Percentiles rank a stretch among this genome's conserved stretches.
phyloP scores from a whole-genome alignment of 2,797 vertebrate genomes.

The Clarias laeviceps region DNA sequence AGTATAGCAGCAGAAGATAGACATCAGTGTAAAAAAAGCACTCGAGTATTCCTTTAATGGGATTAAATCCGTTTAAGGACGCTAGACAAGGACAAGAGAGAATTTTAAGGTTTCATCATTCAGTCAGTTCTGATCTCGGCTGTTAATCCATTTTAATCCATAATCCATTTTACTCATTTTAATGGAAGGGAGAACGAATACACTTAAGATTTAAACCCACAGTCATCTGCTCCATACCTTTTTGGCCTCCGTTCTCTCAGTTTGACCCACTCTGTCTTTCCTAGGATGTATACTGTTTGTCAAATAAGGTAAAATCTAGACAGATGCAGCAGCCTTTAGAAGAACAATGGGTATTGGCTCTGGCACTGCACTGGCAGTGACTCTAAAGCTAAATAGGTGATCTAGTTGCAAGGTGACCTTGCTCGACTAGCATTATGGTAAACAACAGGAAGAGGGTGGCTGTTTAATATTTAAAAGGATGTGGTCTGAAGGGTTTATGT shows the following conservation, averaged over 20 bases:
- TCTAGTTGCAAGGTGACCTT: constrained; percentile 23
- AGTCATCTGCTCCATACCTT: neutral
- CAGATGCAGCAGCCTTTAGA: neutral
- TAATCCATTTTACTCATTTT: constrained; percentile 18
- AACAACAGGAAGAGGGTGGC: constrained; percentile 20
- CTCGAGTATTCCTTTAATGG: constrained; percentile 5
- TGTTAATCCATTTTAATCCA: constrained; percentile 24
- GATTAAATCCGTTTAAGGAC: constrained; percentile 24
- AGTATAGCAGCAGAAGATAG: neutral
- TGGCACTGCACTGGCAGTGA: constrained; percentile 5
- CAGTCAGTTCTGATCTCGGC: neutral
- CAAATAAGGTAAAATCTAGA: neutral
- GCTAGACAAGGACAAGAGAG: neutral
- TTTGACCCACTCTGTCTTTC: neutral
- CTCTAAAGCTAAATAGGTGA: constrained; percentile 9
- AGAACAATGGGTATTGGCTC: constrained; percentile 2
- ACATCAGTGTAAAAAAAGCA: neutral
- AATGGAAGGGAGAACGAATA: neutral
- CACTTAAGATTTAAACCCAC: neutral
- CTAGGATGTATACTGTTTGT: neutral
- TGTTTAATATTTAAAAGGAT: constrained; percentile 31
- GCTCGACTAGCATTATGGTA: constrained; percentile 15
- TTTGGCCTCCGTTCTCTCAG: neutral
- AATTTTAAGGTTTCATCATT: neutral
- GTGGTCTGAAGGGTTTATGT: constrained; percentile 21